A percentile compares a stretch with the other conserved stretches of the same genome.
Evolutionary conservation across 2,888 invertebrate species (phyloP).

Genomic region (Ischnus inquisitorius): DNA sequence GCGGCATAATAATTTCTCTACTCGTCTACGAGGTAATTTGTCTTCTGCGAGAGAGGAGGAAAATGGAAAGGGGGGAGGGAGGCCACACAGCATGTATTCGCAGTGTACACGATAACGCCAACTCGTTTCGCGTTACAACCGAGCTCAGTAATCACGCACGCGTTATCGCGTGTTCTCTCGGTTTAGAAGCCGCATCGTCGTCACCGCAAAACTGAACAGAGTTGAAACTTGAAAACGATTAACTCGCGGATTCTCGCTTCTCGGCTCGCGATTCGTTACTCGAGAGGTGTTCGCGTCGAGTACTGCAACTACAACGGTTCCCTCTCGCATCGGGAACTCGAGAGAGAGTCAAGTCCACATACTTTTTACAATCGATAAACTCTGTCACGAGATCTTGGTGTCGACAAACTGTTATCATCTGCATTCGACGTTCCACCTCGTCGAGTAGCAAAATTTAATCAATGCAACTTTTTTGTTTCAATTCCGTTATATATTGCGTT

Average conservation of each 20-base stretch:
- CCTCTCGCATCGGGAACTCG: background rate
- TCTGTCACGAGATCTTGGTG: conserved; percentile 18
- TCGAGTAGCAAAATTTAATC: conserved; percentile 31
- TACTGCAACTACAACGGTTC: background rate
- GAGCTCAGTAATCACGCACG: conserved; percentile 60
- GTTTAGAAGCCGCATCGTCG: conserved; percentile 41
- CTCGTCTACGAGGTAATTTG: conserved; percentile 65
- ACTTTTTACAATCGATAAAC: conserved; percentile 11
- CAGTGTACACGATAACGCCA: conserved; percentile 61
- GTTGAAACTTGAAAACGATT: conserved; percentile 30
- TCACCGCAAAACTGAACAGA: conserved; percentile 36
- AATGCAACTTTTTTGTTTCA: conserved; percentile 20
- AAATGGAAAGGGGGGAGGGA: too few relatives aligned
- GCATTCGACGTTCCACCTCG: conserved; percentile 29
- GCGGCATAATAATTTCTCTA: conserved; percentile 61
- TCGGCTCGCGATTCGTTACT: conserved; percentile 12
- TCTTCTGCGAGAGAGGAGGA: conserved; percentile 39
- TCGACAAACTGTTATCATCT: conserved; percentile 34
- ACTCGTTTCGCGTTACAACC: conserved; percentile 58
- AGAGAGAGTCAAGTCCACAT: background rate
- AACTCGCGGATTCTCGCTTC: conserved; percentile 6
- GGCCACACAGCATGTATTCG: conserved; percentile 59
- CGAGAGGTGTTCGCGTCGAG: conserved; percentile 2
- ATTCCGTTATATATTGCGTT: background rate
- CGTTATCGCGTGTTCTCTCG: conserved; percentile 64